Evolutionary conservation across 1,140 invertebrate genomes (phyloP), one percentile per base, ranked within the genome.

Genomic region (Camponotus vicinus): DNA sequence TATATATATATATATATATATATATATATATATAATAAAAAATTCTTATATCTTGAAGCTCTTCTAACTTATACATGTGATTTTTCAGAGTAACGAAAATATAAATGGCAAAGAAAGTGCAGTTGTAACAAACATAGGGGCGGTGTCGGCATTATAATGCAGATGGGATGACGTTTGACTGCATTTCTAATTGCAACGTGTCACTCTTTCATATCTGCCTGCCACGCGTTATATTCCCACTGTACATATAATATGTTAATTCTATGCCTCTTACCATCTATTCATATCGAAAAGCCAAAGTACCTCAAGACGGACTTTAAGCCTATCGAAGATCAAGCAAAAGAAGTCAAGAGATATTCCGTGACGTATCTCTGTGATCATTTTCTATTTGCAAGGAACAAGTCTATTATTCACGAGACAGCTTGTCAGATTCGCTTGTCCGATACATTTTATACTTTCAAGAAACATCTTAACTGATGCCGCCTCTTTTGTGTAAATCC

Each of bases 281-380:
- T 77, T 63, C 21, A 61, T 32, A 61, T 77, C 40, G 37, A 45
- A 77, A 77, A 77, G 15, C 40, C 7, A 3, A 76, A 76, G n/a
- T 59, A 1, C 34, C 27, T 11, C 21, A 63, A 76, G 27, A 9
- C 5, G 42, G 3, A 63, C 40, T 77, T 77, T 63, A 77, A 11
- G 45, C 49, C 40, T 37, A 66, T 78, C 34, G 6, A 67, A 37
- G 63, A 79, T 67, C 32, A 67, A 71, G 9, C 27, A n/a, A 32
- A 55, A 7, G 15, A 79, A 13, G 40, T 8, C 37, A 18, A 76
- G 21, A 76, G n/a, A 27, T 49, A 52, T 21, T 32, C 13, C n/a
- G 18, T 6, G 32, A 80, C 27, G 8, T 45, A 55, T 57, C 49
- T 55, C 13, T 15, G 27, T 18, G 61, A 3, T 69, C n/a, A 42